phyloP scores from a whole-genome alignment of 1,140 invertebrate species.

The Notospermus geniculatus region DNA sequence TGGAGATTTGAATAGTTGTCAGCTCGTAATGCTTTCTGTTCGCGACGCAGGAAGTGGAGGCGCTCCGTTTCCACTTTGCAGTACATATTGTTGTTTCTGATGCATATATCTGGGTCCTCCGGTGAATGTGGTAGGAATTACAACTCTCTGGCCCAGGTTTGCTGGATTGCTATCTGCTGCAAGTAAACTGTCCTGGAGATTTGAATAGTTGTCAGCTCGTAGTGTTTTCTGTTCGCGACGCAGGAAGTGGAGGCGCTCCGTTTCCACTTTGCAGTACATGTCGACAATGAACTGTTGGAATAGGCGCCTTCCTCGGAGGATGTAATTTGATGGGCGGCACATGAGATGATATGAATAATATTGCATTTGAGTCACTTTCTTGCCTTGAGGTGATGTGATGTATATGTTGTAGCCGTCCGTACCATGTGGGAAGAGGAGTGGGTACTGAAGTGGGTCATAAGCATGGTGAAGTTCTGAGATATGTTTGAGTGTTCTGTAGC shows the following conservation, averaged over 20 bases:
- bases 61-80: no score
- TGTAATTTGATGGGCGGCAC: slow-evolving; percentile 23
- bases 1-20: slow-evolving; percentile 30
- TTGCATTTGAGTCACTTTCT: slow-evolving; percentile 10
- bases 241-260: slow-evolving; percentile 38
- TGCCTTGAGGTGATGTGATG: background rate
- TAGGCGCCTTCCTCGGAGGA: slow-evolving; percentile 45
- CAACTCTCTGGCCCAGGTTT: slow-evolving; percentile 43
- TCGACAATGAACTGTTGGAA: slow-evolving; percentile 55
- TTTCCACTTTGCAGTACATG: slow-evolving; percentile 55
- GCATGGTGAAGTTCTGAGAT: background rate
- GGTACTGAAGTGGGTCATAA: background rate
- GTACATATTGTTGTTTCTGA: slow-evolving; percentile 56
- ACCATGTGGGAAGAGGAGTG: background rate
- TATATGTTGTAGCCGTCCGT: background rate
- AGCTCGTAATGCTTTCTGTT: slow-evolving; percentile 31
- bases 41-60: slow-evolving; percentile 33
- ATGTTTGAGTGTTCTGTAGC: background rate
- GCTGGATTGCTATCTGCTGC: slow-evolving; percentile 13
- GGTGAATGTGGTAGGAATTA: slow-evolving; percentile 59
- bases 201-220: slow-evolving; percentile 28
- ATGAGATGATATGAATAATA: slow-evolving; percentile 23
- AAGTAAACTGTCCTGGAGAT: slow-evolving; percentile 26
- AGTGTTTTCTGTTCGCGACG: slow-evolving; percentile 32
- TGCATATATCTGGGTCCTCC: no score